Conservation (phyloP, 1,140 invertebrate species). For the Globodera ellingtonae region DNA sequence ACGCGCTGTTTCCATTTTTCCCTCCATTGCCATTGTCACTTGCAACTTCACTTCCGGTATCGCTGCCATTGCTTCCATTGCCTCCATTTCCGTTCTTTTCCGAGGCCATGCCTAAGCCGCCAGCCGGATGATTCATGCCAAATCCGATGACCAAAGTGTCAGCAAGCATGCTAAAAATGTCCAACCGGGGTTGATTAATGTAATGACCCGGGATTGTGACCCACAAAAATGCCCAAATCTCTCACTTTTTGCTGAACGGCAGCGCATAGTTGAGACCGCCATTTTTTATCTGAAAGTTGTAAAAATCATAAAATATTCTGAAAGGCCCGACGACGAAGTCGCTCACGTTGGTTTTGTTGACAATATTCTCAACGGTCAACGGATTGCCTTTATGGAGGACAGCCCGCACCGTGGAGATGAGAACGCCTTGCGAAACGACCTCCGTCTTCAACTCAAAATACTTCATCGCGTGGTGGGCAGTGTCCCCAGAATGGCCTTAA, state of each 20-base stretch:
- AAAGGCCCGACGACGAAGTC: neutral
- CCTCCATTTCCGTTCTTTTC: slow-evolving; percentile 1
- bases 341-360: slow-evolving; percentile 45
- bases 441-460: slow-evolving; percentile 21
- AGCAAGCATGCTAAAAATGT: neutral
- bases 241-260: slow-evolving; percentile 5
- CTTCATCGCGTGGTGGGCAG: slow-evolving; percentile 42
- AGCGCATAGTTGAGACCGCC: slow-evolving; percentile 36
- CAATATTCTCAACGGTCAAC: slow-evolving; percentile 46
- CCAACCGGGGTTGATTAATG: too few relatives aligned
- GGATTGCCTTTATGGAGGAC: slow-evolving; percentile 24
- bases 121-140: slow-evolving; percentile 31
- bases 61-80: slow-evolving; percentile 11
- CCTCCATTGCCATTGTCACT: slow-evolving; percentile 15
- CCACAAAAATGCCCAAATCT: neutral
- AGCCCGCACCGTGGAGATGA: slow-evolving; percentile 32
- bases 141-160: slow-evolving; percentile 36
- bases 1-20: neutral
- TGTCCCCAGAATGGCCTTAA: neutral
- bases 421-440: slow-evolving; percentile 46
- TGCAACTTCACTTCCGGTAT: slow-evolving; percentile 18
- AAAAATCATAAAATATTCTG: slow-evolving; percentile 17
- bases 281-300: slow-evolving; percentile 27
- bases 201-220: too few relatives aligned
- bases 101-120: slow-evolving; percentile 23